Conservation (phyloP, 2,113 vertebrate species). For the Percina caprodes region DNA sequence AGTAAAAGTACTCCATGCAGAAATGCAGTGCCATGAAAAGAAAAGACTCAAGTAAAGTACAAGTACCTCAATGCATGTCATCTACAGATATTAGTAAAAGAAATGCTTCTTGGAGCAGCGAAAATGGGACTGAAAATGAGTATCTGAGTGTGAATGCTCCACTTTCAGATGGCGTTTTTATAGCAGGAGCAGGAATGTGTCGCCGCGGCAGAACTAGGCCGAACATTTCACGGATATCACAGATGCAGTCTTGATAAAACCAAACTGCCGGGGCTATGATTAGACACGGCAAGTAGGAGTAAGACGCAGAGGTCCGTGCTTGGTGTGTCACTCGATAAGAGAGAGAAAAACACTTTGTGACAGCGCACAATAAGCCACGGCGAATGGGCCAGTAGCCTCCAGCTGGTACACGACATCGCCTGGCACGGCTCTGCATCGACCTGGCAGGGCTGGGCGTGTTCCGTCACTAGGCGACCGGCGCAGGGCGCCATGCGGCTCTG, state of each 20-base stretch:
- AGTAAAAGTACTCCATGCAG: too few species aligned
- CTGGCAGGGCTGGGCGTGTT: slow-evolving; percentile 28
- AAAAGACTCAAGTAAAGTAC: too few species aligned
- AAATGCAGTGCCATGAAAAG: too few species aligned
- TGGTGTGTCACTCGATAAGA: slow-evolving; percentile 48
- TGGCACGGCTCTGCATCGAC: slow-evolving; percentile 26
- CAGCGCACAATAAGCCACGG: slow-evolving; percentile 36
- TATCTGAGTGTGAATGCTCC: neutral
- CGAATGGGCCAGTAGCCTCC: slow-evolving; percentile 13
- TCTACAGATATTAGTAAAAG: neutral
- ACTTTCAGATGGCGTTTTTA: slow-evolving; percentile 11
- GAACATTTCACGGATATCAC: slow-evolving; percentile 60
- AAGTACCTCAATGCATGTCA: neutral
- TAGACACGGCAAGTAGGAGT: slow-evolving; percentile 40
- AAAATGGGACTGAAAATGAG: neutral
- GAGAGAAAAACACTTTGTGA: slow-evolving; percentile 49
- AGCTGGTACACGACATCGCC: slow-evolving; percentile 52
- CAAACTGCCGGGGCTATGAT: slow-evolving; percentile 43
- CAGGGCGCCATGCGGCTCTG: neutral
- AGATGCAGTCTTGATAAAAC: slow-evolving; percentile 56
- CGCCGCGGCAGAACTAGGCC: slow-evolving; percentile 52
- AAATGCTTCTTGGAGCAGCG: neutral
- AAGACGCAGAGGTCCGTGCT: slow-evolving; percentile 41
- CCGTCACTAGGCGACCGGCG: slow-evolving; percentile 31
- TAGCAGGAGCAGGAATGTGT: neutral